Evolutionary conservation across 2,797 vertebrate genomes (phyloP), one percentile per base, ranked within the genome.

Genomic region (Crenuchus spilurus): DNA sequence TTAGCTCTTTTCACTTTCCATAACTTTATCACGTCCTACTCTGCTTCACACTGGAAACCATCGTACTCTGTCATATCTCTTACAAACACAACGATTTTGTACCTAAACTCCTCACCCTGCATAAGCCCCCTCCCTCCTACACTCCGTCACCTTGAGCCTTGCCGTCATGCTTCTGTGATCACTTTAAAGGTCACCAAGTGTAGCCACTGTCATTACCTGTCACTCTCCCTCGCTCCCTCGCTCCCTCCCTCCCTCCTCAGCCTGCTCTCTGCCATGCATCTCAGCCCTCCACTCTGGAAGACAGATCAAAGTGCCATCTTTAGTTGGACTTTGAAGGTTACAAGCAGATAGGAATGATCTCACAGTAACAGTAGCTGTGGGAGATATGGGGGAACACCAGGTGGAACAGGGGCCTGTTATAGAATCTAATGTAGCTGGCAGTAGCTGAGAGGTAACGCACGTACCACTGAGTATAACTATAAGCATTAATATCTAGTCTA

Each of bases 181-280:
- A 62, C 86, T 88, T 79, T 85, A 93, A 94, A 94, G 92, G 93
- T 94, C 92, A 88, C 83, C 81, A 83, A 87, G 82, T 91, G 91
- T 92, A 92, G 88, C 89, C 87, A 90, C 90, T 92, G 92, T 93
- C 92, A 92, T 92, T 91, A 91, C 86, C 92, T 91, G 92, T 93
- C 92, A 93, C 80, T 80, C 86, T 86, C 82, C 81, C 75, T 81
- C 78, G 58, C 62, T 44, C 79, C 80, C 37, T n/a, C 57, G 33
- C 82, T 80, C 79, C 76, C 78, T 86, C 85, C 80, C 77, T 69
- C 69, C 75, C 87, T 80, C 86, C 83, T 87, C 78, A 79, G 81
- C 83, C 84, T 54, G 30, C 78, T 87, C 80, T 83, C 86, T 86
- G 88, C 90, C 91, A 89, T 60, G 31, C 83, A 67, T 87, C 84